phyloP scores from a whole-genome alignment of 2,113 vertebrate genomes.

The Gracilinanus agilis region DNA sequence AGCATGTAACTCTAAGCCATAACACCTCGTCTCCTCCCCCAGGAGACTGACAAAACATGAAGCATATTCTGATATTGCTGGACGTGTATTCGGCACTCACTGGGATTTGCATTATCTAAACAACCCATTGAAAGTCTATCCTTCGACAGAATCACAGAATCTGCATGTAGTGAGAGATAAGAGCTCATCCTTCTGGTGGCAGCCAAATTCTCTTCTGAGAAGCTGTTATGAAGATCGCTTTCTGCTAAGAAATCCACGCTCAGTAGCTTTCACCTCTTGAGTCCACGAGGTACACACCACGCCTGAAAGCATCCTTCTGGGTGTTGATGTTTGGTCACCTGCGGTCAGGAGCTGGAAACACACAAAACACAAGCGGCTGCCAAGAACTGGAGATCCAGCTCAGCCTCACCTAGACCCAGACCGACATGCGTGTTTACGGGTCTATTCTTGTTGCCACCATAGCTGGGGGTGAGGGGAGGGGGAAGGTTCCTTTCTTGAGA shows the following conservation, averaged over 20 bases:
- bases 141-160: not conserved
- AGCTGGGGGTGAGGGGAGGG: not conserved
- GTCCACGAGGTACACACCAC: not conserved
- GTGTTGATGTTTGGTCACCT: not conserved
- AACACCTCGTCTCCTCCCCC: not conserved
- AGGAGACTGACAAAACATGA: not conserved
- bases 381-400: not conserved
- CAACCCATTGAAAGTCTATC: not conserved
- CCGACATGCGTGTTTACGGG: not conserved
- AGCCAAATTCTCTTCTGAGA: not conserved
- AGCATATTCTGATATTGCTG: not conserved
- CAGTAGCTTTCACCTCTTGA: not conserved
- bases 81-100: not conserved
- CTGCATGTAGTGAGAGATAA: not conserved
- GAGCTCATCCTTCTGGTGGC: not conserved
- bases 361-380: not conserved
- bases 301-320: not conserved
- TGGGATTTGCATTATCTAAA: not conserved
- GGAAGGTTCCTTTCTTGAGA: not conserved
- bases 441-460: not conserved
- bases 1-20: not conserved
- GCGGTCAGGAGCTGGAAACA: not conserved
- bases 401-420: not conserved
- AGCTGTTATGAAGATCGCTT: not conserved
- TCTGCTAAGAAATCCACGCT: not conserved